Evolutionary conservation across 2,797 vertebrate genomes (phyloP).

Genomic region (Xenops minutus): DNA sequence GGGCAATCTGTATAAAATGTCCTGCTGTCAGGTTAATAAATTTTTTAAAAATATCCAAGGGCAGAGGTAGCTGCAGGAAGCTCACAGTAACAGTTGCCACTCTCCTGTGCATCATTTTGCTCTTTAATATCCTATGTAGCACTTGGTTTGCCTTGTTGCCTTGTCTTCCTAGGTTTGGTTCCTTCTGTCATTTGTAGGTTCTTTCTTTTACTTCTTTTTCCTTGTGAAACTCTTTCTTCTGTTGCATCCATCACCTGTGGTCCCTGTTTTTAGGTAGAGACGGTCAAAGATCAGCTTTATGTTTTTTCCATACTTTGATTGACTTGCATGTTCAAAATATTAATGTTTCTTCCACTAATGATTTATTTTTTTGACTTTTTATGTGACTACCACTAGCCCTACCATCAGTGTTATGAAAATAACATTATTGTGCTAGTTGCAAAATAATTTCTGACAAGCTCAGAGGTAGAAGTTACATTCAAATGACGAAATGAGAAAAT

Average conservation of each 20-base stretch:
- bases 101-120: slow-evolving; percentile 81
- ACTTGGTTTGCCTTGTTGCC: slow-evolving; percentile 54
- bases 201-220: slow-evolving; percentile 34
- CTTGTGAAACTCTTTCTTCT: neutral
- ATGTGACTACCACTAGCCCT: neutral
- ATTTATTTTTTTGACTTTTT: neutral
- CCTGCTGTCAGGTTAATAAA: slow-evolving; percentile 85
- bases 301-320: neutral
- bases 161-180: slow-evolving; percentile 56
- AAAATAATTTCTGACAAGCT: neutral
- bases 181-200: neutral
- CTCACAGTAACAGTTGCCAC: slow-evolving; percentile 77
- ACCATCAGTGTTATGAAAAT: neutral
- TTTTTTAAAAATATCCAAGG: slow-evolving; percentile 85
- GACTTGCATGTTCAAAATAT: neutral
- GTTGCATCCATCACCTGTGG: neutral
- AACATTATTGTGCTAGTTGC: neutral
- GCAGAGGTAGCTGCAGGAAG: slow-evolving; percentile 79
- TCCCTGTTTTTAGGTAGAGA: neutral
- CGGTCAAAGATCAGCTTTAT: neutral
- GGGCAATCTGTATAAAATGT: slow-evolving; percentile 81
- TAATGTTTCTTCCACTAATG: neutral
- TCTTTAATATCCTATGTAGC: slow-evolving; percentile 83
- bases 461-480: neutral
- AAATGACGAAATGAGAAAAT: slow-evolving; percentile 7